Percentiles rank a stretch among this genome's conserved stretches.
These are phyloP conservation scores for Piprites chloris DNA, from an alignment of 2,113 vertebrate genomes.

Conservation along the genomic window DNA sequence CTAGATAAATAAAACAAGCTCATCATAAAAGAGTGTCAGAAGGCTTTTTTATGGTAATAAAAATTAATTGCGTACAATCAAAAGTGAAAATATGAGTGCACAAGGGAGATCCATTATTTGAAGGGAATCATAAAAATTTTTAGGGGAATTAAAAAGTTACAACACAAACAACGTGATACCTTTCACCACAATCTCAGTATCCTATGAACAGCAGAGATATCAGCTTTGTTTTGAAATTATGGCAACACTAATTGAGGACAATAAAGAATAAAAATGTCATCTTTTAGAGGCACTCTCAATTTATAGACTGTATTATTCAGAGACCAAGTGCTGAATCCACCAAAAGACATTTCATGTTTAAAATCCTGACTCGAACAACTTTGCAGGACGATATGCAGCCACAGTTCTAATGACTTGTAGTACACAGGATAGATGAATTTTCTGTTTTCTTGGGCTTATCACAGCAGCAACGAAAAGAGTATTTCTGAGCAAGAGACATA, in stretches of 20 bases:
- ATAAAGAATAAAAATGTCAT: neutral
- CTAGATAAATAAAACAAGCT: conserved; percentile 56
- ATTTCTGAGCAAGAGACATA: neutral
- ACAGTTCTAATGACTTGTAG: neutral
- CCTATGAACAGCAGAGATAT: neutral
- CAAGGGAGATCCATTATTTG: conserved; percentile 11
- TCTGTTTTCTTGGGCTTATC: neutral
- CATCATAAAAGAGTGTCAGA: conserved; percentile 26
- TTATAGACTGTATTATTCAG: conserved; percentile 24
- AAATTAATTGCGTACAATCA: conserved; percentile 49
- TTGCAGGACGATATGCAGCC: neutral
- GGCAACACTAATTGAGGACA: neutral
- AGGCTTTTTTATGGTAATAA: conserved; percentile 54
- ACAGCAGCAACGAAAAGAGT: neutral
- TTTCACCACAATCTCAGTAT: neutral
- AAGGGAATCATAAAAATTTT: conserved; percentile 30
- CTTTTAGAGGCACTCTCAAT: neutral
- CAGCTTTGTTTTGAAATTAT: conserved; percentile 37
- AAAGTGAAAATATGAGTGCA: conserved; percentile 34
- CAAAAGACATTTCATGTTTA: neutral
- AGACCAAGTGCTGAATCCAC: neutral
- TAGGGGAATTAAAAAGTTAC: conserved; percentile 24
- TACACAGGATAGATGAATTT: neutral
- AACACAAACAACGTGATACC: neutral
- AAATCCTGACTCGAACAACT: neutral